A percentile compares a stretch with the other conserved stretches of the same genome.
Conservation (phyloP, 2,797 vertebrate species). For the Loris lydekkerianus region DNA sequence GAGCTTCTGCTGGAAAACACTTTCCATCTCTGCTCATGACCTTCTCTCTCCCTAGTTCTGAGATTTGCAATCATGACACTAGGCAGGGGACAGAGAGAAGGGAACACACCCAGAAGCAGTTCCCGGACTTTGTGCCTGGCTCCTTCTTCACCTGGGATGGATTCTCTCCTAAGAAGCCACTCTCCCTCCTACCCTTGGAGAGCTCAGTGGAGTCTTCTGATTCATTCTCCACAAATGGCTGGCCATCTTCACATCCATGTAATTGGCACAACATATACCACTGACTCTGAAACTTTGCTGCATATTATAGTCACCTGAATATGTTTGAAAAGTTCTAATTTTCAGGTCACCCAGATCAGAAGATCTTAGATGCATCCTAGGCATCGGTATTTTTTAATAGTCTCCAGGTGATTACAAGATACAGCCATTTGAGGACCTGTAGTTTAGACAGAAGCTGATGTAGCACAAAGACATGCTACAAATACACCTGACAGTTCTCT, state of each 20-base stretch:
- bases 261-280: not conserved
- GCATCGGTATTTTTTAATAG: not conserved
- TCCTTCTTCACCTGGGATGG: not conserved
- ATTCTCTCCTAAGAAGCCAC: not conserved
- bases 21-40: not conserved
- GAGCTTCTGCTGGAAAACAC: not conserved
- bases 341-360: not conserved
- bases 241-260: not conserved
- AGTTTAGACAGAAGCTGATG: not conserved
- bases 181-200: not conserved
- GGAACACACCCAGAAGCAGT: not conserved
- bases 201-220: not conserved
- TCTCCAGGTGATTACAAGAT: not conserved
- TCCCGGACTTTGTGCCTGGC: not conserved
- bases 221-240: not conserved
- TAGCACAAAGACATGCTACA: not conserved
- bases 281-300: not conserved
- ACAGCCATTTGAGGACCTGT: not conserved
- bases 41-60: not conserved
- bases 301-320: not conserved
- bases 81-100: not conserved
- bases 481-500: not conserved
- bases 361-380: not conserved
- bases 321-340: not conserved
- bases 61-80: not conserved